A percentile compares a stretch with the other conserved stretches of the same genome.
These are phyloP conservation scores for Anomalospiza imberbis DNA, from an alignment of 2,797 vertebrate genomes.

Conservation along the genomic window DNA sequence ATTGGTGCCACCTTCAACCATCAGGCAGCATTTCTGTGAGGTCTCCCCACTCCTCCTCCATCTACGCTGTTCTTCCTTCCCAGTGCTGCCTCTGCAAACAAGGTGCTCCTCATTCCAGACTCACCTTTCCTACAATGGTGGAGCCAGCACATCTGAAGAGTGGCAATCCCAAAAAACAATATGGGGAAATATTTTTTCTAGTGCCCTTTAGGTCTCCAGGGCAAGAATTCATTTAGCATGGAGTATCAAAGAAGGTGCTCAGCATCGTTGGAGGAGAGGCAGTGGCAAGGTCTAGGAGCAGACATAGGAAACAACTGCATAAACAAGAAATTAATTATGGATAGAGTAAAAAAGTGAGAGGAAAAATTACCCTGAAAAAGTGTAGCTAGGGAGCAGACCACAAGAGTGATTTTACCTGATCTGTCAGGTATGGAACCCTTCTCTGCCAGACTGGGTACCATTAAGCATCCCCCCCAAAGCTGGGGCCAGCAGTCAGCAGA, in stretches of 20 bases:
- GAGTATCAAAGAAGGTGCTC: background rate
- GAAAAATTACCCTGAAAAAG: background rate
- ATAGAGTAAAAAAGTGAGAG: background rate
- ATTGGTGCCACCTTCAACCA: background rate
- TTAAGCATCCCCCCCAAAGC: background rate
- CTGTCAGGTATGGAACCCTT: background rate
- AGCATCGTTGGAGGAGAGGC: fast-evolving
- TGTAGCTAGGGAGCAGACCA: background rate
- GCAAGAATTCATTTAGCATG: background rate
- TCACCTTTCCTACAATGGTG: background rate
- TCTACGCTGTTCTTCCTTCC: background rate
- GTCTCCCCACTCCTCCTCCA: background rate
- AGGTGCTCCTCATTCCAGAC: background rate
- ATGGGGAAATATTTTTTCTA: background rate
- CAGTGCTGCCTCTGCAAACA: fast-evolving
- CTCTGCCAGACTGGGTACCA: background rate
- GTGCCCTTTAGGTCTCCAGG: background rate
- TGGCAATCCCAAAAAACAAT: background rate
- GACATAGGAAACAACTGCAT: background rate
- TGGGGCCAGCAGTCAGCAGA: background rate
- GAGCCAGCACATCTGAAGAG: background rate
- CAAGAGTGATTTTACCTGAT: background rate
- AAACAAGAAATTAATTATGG: background rate
- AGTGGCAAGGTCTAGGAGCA: background rate
- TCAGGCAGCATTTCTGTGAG: background rate